Base-by-base conservation (phyloP, 2,113 vertebrate genomes). In the Nothoprocta pentlandii region DNA sequence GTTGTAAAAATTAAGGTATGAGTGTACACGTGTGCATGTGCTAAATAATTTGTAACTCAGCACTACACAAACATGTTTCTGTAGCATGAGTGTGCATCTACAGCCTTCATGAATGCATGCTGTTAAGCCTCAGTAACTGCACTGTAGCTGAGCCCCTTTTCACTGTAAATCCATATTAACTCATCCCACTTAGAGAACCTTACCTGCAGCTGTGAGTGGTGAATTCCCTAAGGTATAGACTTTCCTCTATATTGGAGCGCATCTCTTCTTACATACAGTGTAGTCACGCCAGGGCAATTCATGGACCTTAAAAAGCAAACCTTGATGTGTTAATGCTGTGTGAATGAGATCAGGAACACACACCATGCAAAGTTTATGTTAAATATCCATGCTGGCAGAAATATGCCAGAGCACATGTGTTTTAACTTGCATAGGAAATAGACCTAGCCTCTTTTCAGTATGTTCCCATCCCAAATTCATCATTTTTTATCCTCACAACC, bases 401-500 rank as follows among this genome's bases (percentile, higher is more conserved):
- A 47, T 10, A 54, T 71, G 28, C 12, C 15, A 74, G 42, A 44
- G 25, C 16, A 19, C 2, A 56, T 16, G 20, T 4, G 5, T 32
- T 81, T 74, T 44, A 14, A 47, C 64, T 79, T 58, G 9, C 41
- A 25, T 42, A 39, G 22, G 1, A 2, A 86, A 49, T 19, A 75
- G 25, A 3, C 14, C 34, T 21, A 17, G 8, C 10, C 10, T 71
- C 42, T 62, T 54, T 44, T 83, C 36, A 90, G 51, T 58, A 80
- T 63, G 59, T 92, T 91, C 77, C 63, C 78, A 91, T 74, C 28
- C 12, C 16, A 61, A 75, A 66, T 88, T 88, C 12, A 86, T 41
- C 1, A 53, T 76, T 96, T 53, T 95, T 92, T 74, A 87, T 83
- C 47, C 82, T 39, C 46, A 46, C 15, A 78, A 87, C 11, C 87